phyloP scores from a whole-genome alignment of 2,888 invertebrate genomes.

The Cantharis lateralis region DNA sequence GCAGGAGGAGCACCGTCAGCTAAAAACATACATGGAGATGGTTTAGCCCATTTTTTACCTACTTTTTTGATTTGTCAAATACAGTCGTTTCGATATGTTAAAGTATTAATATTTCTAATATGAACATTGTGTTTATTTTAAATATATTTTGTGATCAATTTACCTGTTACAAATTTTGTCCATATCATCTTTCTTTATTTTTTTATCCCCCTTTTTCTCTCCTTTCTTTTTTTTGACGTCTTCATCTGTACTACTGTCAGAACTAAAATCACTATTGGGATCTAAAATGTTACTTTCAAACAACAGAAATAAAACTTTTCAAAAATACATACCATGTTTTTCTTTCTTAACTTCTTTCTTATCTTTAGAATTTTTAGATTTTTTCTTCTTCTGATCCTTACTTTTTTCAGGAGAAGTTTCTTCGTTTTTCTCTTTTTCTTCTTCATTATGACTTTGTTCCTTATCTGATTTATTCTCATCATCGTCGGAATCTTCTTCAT shows the following conservation, averaged over 20 bases:
- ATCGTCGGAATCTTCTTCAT: constrained; percentile 86
- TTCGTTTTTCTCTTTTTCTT: constrained; percentile 71
- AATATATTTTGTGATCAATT: neutral
- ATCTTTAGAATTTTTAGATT: constrained; percentile 61
- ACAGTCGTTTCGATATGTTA: no score
- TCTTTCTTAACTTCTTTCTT: constrained; percentile 65
- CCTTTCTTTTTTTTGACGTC: constrained; percentile 66
- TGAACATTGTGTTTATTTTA: no score
- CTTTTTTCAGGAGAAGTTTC: constrained; percentile 66
- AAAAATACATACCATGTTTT: constrained; percentile 55
- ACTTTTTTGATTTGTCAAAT: no score
- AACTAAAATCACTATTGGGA: constrained; percentile 73
- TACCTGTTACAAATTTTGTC: constrained; percentile 53
- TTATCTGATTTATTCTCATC: constrained; percentile 79
- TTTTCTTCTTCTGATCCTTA: constrained; percentile 65
- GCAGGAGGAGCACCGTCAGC: no score
- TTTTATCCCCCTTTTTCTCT: constrained; percentile 47
- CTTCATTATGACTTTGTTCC: constrained; percentile 69
- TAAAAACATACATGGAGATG: no score
- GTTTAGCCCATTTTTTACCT: no score
- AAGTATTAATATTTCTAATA: no score
- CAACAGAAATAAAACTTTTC: neutral
- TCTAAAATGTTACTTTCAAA: constrained; percentile 53
- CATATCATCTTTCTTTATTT: constrained; percentile 54
- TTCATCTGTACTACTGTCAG: constrained; percentile 71